Conservation (phyloP, 2,113 vertebrate genomes). For the Callipepla squamata region DNA sequence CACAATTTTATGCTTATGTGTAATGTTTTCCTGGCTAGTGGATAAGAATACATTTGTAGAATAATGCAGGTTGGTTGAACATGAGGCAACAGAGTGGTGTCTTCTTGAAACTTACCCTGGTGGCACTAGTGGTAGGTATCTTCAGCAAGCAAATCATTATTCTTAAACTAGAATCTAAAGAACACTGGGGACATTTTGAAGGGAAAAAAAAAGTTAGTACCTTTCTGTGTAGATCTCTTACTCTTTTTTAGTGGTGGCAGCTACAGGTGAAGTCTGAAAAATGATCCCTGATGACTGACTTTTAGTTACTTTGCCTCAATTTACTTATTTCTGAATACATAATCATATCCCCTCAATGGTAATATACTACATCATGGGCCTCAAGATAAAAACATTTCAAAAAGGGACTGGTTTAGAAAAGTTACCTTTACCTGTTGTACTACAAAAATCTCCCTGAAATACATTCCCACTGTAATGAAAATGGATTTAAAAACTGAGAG, state of each 20-base stretch:
- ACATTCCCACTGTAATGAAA: not conserved
- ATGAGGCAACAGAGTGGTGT: not conserved
- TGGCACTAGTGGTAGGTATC: conserved; percentile 94
- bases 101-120: conserved; percentile 84
- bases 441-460: not conserved
- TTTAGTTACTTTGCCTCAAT: not conserved
- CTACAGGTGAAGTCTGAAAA: not conserved
- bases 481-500: too few species aligned
- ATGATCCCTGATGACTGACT: not conserved
- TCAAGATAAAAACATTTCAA: not conserved
- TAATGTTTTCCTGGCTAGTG: not conserved
- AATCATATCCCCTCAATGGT: not conserved
- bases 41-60: not conserved
- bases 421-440: not conserved
- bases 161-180: conserved; percentile 95
- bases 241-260: not conserved
- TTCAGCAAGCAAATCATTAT: conserved; percentile 98
- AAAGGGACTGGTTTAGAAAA: not conserved
- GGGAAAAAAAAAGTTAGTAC: not conserved
- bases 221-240: not conserved
- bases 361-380: not conserved
- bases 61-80: not conserved
- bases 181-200: conserved; percentile 82
- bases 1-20: conserved; percentile 10
- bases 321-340: not conserved